Conservation (phyloP, 2,888 invertebrate species). For the Lasioglossum zephyrum region DNA sequence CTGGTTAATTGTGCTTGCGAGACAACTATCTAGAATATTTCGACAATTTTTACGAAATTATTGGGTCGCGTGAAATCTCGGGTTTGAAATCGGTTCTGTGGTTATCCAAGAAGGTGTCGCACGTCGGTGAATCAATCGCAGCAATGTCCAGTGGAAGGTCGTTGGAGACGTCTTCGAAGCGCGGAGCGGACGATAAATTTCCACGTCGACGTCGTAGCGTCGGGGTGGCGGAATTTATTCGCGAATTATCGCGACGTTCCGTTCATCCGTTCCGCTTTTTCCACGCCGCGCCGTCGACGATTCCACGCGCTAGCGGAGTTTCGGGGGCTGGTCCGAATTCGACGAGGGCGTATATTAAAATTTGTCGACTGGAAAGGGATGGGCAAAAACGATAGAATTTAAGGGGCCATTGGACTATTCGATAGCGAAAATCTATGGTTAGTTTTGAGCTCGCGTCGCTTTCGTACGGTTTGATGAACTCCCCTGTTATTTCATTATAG, state of each 20-base stretch:
- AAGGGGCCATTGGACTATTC: slow-evolving; percentile 43
- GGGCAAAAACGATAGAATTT: slow-evolving; percentile 61
- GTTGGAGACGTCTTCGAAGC: slow-evolving; percentile 9
- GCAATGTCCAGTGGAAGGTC: neutral
- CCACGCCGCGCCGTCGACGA: neutral
- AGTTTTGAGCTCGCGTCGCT: neutral
- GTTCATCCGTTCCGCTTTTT: slow-evolving; percentile 43
- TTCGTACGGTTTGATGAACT: neutral
- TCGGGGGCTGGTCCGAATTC: neutral
- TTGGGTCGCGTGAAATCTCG: neutral
- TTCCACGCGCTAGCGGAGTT: slow-evolving; percentile 3
- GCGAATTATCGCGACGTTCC: slow-evolving; percentile 73
- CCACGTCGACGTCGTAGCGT: slow-evolving; percentile 55
- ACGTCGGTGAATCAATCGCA: neutral
- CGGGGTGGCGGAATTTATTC: slow-evolving; percentile 74
- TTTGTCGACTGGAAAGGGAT: slow-evolving; percentile 44
- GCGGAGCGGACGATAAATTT: slow-evolving; percentile 61
- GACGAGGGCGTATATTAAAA: slow-evolving; percentile 64
- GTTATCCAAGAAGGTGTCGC: neutral
- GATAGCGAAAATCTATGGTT: neutral
- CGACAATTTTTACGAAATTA: neutral
- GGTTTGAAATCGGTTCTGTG: neutral
- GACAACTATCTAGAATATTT: neutral
- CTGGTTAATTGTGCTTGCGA: too few species aligned
- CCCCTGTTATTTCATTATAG: neutral